Evolutionary conservation across 2,113 vertebrate genomes (phyloP), one percentile per base, ranked within the genome.

Genomic region (Oncorhynchus keta): DNA sequence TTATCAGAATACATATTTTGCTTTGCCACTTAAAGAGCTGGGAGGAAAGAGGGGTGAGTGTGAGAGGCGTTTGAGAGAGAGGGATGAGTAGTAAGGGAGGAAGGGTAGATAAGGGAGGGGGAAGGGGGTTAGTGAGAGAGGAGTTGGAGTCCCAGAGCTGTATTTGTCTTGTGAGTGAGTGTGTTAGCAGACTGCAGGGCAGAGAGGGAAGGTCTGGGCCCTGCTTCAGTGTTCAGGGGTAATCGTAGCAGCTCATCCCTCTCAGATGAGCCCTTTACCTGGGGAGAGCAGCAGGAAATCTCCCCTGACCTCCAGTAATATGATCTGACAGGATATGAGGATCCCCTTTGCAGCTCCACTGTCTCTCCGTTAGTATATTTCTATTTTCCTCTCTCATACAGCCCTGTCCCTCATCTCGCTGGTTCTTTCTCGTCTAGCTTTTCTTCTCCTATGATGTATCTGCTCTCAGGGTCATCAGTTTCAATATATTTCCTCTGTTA

Each of bases 221-320:
- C 75, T 79, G 73, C 75, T 67, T 26, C 75, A 83, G 85, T 71
- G 32, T 32, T 64, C 18, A 30, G 14, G 55, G 55, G 76, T 91
- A 90, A 92, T 92, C 91, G 82, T 68, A 20, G 77, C 51, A 75
- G 81, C 81, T 89, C 83, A 89, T 86, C 84, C 80, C 70, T 57
- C 75, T 78, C 76, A 83, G 84, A 79, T 83, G 81, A 79, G 79
- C 84, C 80, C 69, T 81, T 70, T 85, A 81, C 81, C 84, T 76
- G 81, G 69, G 67, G 30, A 84, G 79, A 85, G 79, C 74, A 69
- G 69, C 72, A 66, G 78, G 72, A 76, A 80, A 77, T 85, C 82
- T 45, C 39, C 9, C 39, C 39, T 80, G 39, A 80, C 83, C 79
- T 82, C 76, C 73, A 79, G 70, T 89, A 89, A 89, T 82, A 83